Percentiles rank a stretch among this genome's conserved stretches.
Evolutionary conservation across 2,113 vertebrate genomes (phyloP).

Genomic region (Pelodiscus sinensis): DNA sequence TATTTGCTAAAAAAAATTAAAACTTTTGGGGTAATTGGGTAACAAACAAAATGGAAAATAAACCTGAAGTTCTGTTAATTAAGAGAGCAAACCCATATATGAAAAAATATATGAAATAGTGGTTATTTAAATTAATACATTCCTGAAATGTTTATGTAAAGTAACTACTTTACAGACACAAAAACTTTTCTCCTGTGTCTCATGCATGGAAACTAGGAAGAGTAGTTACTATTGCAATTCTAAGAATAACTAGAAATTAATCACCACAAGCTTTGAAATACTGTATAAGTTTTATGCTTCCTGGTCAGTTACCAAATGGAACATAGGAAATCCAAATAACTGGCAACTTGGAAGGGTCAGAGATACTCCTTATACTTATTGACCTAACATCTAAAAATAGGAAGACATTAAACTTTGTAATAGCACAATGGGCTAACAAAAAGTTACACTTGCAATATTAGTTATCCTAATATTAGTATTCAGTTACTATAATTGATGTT

Average conservation of each 20-base stretch:
- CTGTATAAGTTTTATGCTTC: not conserved
- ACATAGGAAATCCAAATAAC: not conserved
- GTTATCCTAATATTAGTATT: too few species aligned
- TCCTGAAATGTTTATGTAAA: not conserved
- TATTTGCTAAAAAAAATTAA: not conserved
- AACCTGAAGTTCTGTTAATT: not conserved
- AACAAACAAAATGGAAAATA: not conserved
- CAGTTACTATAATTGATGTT: not conserved
- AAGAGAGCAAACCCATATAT: not conserved
- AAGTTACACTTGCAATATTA: too few species aligned
- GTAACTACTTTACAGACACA: not conserved
- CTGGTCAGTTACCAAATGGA: conserved; percentile 23
- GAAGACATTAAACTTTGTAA: too few species aligned
- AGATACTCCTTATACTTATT: too few species aligned
- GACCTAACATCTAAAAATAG: too few species aligned
- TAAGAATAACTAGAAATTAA: not conserved
- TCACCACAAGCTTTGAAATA: conserved; percentile 1
- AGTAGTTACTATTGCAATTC: not conserved
- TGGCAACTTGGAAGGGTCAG: not conserved
- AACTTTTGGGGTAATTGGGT: not conserved
- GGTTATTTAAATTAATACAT: not conserved
- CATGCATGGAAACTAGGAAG: rapidly evolving
- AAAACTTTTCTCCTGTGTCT: too few species aligned
- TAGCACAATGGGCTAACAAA: not conserved
- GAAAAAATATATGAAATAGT: not conserved